Evolutionary conservation across 2,888 invertebrate genomes (phyloP).

Genomic region (Agrochola circellaris): DNA sequence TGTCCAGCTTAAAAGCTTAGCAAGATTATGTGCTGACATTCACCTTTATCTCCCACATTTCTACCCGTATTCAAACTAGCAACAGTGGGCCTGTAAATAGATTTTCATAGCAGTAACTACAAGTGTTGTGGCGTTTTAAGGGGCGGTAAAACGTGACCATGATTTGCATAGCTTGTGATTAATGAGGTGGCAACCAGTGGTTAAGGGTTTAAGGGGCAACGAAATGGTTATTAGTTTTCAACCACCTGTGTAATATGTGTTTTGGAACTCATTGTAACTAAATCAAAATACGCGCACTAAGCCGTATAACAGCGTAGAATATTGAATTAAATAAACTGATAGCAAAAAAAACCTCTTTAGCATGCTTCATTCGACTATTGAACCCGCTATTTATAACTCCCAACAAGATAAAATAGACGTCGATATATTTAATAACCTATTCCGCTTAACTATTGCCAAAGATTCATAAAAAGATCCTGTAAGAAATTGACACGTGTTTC

Average conservation of each 20-base stretch:
- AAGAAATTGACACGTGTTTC: no score
- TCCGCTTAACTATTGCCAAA: no score
- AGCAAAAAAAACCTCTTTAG: no score
- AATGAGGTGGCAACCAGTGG: slow-evolving; percentile 47
- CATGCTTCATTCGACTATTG: no score
- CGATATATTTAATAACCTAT: no score
- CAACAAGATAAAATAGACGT: no score
- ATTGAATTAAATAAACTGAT: no score
- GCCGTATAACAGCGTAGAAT: neutral
- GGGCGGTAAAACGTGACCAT: slow-evolving; percentile 55
- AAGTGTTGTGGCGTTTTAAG: slow-evolving; percentile 57
- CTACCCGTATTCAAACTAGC: slow-evolving; percentile 10
- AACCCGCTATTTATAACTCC: no score
- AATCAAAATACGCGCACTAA: slow-evolving; percentile 2
- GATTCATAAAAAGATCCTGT: no score
- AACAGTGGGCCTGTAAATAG: slow-evolving; percentile 45
- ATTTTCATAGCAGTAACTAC: slow-evolving; percentile 54
- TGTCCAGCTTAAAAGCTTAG: neutral
- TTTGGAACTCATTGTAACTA: neutral
- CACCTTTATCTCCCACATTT: neutral
- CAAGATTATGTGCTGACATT: neutral
- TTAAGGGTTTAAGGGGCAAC: slow-evolving; percentile 27
- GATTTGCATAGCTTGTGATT: slow-evolving; percentile 63
- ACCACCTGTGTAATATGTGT: slow-evolving; percentile 14
- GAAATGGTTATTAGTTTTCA: slow-evolving; percentile 33